These are phyloP conservation scores for Caprella mutica DNA, from an alignment of 2,888 invertebrate species.

Conservation along the genomic window DNA sequence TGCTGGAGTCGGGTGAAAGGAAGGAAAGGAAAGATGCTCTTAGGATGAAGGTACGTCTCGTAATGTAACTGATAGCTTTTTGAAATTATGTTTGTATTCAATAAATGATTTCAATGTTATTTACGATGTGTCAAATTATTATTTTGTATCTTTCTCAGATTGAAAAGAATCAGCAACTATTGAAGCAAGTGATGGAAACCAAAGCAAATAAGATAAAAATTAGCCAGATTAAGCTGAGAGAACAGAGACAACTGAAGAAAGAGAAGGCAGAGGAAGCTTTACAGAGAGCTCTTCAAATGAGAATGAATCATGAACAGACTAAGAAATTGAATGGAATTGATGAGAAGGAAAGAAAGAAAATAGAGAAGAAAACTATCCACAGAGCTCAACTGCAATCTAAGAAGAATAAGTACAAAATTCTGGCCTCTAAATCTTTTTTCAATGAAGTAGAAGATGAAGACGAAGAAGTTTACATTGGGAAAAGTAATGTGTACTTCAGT, in stretches of 20 bases:
- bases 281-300: conserved; percentile 4
- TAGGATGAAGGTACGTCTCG: background rate
- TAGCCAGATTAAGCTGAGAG: background rate
- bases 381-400: conserved; percentile 3
- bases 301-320: background rate
- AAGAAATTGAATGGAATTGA: background rate
- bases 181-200: background rate
- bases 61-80: too few species aligned
- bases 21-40: background rate
- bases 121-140: too few species aligned
- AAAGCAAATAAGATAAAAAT: background rate
- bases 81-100: too few species aligned
- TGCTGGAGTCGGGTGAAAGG: background rate
- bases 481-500: conserved; percentile 23
- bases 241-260: background rate
- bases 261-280: background rate
- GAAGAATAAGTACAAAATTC: conserved; percentile 7
- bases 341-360: background rate
- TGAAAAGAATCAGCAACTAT: background rate
- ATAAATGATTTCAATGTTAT: too few species aligned
- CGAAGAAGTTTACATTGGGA: conserved; percentile 24
- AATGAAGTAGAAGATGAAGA: conserved; percentile 29
- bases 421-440: background rate
- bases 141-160: too few species aligned
- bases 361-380: background rate